Conservation (phyloP, 1,140 invertebrate genomes). For the Himalopsyche phryganea region DNA sequence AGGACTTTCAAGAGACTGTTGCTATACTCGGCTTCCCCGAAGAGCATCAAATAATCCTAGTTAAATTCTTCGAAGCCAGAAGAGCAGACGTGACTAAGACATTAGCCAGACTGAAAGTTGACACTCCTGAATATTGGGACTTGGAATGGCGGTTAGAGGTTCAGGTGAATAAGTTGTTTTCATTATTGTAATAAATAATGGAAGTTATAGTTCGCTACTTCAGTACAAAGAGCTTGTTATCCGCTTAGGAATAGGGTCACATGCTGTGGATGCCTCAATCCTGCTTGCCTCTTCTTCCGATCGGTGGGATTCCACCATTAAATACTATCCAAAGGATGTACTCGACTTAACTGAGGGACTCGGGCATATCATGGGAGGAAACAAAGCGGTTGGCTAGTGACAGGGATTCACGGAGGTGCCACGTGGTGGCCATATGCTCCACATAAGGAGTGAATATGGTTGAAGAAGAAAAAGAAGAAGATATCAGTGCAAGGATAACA, state of each 20-base stretch:
- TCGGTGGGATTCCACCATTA: neutral
- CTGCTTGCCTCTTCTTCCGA: too few species aligned
- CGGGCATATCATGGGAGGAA: neutral
- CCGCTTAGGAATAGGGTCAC: neutral
- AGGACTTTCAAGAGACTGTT: constrained; percentile 15
- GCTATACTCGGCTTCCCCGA: constrained; percentile 4
- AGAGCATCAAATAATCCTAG: constrained; percentile 12
- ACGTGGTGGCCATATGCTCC: too few species aligned
- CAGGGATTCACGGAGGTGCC: too few species aligned
- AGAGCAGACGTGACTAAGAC: constrained; percentile 7
- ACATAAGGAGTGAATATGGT: too few species aligned
- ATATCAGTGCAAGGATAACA: neutral
- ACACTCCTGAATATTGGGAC: constrained; percentile 15
- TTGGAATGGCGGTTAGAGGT: constrained; percentile 29
- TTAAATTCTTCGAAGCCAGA: constrained; percentile 16
- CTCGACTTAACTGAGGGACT: too few species aligned
- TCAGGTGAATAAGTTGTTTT: constrained; percentile 12
- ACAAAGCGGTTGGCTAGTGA: too few species aligned
- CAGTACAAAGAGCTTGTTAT: neutral
- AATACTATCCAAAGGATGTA: neutral
- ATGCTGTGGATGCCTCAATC: too few species aligned
- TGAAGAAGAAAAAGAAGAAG: too few species aligned
- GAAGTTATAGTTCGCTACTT: neutral
- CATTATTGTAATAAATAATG: neutral
- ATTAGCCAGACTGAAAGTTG: constrained; percentile 8